These are phyloP conservation scores for Mesorhabditis belari DNA, from an alignment of 2,888 invertebrate species.

Conservation along the genomic window DNA sequence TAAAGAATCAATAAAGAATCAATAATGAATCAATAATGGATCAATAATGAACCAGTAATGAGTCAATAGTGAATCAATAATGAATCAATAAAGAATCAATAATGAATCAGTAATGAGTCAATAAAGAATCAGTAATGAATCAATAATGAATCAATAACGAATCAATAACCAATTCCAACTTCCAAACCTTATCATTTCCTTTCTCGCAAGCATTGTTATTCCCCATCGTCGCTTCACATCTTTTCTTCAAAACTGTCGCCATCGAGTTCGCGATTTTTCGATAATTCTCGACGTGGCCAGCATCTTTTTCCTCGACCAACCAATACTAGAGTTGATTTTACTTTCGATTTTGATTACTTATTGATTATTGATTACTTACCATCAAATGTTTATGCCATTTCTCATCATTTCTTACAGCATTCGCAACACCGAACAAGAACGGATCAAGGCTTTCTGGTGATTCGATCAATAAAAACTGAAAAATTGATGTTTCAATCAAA, in stretches of 20 bases:
- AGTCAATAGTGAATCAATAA: too few relatives aligned
- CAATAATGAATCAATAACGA: too few relatives aligned
- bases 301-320: conserved; percentile 4
- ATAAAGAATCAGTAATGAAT: too few relatives aligned
- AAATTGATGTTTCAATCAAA: too few relatives aligned
- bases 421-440: conserved; percentile 24
- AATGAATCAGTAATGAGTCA: too few relatives aligned
- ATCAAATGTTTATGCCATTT: conserved; percentile 34
- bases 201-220: conserved; percentile 29
- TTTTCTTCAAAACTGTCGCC: conserved; percentile 23
- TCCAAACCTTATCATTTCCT: conserved; percentile 24
- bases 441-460: conserved; percentile 21
- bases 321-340: conserved; percentile 15
- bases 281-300: conserved; percentile 7
- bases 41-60: too few relatives aligned
- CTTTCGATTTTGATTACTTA: neutral
- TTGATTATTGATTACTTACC: conserved; percentile 2
- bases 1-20: too few relatives aligned
- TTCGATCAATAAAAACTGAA: too few relatives aligned
- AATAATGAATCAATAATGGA: too few relatives aligned
- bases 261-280: conserved; percentile 34
- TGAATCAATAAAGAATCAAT: too few relatives aligned
- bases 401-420: conserved; percentile 14
- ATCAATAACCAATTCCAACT: neutral
- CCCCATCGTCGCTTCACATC: conserved; percentile 29